Conservation (phyloP, 2,797 vertebrate genomes). For the Ctenochaetus hawaiiensis region DNA sequence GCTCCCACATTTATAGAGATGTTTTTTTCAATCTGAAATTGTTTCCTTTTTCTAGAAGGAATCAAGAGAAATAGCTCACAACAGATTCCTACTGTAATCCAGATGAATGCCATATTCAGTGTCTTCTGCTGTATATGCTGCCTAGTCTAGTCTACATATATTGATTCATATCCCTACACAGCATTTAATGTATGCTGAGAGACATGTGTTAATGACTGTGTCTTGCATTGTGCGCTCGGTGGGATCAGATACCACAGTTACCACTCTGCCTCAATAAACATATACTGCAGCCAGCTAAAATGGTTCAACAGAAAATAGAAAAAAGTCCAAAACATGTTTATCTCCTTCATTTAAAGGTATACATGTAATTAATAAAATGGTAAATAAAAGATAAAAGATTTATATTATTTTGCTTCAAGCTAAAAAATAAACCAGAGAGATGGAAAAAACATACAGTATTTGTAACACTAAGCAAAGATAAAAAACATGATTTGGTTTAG, state of each 20-base stretch:
- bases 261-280: too few relatives aligned
- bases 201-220: not conserved
- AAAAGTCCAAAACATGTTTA: too few relatives aligned
- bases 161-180: not conserved
- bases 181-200: not conserved
- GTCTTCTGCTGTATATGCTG: not conserved
- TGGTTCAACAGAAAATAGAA: not conserved
- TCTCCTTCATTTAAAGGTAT: too few relatives aligned
- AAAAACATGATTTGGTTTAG: not conserved
- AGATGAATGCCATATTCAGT: not conserved
- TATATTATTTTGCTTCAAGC: too few relatives aligned
- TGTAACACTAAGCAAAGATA: not conserved
- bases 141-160: not conserved
- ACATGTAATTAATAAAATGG: too few relatives aligned
- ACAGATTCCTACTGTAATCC: not conserved
- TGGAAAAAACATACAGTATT: too few relatives aligned
- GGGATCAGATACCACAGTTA: too few relatives aligned
- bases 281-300: not conserved
- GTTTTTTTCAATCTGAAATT: not conserved
- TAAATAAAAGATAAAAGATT: too few relatives aligned
- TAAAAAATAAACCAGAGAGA: too few relatives aligned
- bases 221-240: not conserved
- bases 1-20: not conserved
- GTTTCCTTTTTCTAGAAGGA: not conserved
- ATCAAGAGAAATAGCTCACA: conserved; percentile 2